These are phyloP conservation scores for Ctena decussata DNA, from an alignment of 2,888 invertebrate species.

Conservation along the genomic window DNA sequence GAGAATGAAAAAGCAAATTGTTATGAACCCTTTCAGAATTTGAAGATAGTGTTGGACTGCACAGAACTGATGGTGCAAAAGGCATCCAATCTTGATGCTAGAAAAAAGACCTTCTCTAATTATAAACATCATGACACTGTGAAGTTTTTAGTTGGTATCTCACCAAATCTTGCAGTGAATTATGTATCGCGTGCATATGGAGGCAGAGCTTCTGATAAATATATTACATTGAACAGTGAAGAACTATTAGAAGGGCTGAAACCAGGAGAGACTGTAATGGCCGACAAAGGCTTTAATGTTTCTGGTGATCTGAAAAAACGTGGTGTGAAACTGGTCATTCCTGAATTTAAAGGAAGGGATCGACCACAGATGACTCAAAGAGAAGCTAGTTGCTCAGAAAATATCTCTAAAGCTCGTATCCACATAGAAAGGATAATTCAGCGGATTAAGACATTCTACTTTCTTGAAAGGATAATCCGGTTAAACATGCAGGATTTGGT, in stretches of 20 bases:
- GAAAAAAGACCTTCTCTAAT: slow-evolving; percentile 49
- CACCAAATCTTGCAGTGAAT: slow-evolving; percentile 51
- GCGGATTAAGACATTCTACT: slow-evolving; percentile 41
- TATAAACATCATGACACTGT: slow-evolving; percentile 38
- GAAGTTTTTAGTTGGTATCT: slow-evolving; percentile 49
- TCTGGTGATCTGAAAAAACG: neutral
- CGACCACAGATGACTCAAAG: slow-evolving; percentile 5
- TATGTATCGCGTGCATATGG: slow-evolving; percentile 53
- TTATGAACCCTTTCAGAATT: slow-evolving; percentile 17
- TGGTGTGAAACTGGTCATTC: slow-evolving; percentile 24
- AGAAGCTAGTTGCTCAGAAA: slow-evolving; percentile 15
- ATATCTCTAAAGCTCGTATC: slow-evolving; percentile 12
- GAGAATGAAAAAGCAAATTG: slow-evolving; percentile 22
- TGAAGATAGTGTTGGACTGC: slow-evolving; percentile 50
- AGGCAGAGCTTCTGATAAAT: slow-evolving; percentile 51
- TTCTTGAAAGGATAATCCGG: slow-evolving; percentile 25
- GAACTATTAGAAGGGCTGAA: slow-evolving; percentile 23
- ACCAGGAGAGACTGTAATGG: slow-evolving; percentile 39
- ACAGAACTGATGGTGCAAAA: slow-evolving; percentile 51
- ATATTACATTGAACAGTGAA: slow-evolving; percentile 41
- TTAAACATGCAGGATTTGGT: slow-evolving; percentile 45
- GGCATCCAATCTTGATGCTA: slow-evolving; percentile 37
- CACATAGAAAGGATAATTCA: slow-evolving; percentile 46
- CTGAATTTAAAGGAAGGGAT: slow-evolving; percentile 39
- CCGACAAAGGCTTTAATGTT: slow-evolving; percentile 42